These are phyloP conservation scores for Siniperca chuatsi DNA, from an alignment of 2,113 vertebrate genomes.

Conservation along the genomic window DNA sequence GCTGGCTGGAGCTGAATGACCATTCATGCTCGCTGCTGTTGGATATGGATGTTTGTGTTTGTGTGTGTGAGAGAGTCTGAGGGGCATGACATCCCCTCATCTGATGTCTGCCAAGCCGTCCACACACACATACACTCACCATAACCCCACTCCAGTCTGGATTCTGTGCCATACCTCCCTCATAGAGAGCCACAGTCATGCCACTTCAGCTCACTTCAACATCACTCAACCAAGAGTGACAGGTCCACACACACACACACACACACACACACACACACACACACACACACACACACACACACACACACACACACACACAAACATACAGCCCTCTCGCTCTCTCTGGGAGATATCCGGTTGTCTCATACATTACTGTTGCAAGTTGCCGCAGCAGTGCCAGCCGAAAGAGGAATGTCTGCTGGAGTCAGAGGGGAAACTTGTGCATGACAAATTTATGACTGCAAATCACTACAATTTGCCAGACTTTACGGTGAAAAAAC, in stretches of 20 bases:
- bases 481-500: conserved; percentile 38
- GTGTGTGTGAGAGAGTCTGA: conserved; percentile 62
- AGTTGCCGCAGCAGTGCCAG: conserved; percentile 45
- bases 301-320: conserved; percentile 30
- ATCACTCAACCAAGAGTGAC: conserved; percentile 60
- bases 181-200: conserved; percentile 53
- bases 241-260: conserved; percentile 39
- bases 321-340: conserved; percentile 26
- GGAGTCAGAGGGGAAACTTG: conserved; percentile 57
- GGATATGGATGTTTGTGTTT: conserved; percentile 72
- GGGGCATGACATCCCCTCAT: conserved; percentile 73
- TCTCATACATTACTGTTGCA: conserved; percentile 49
- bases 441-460: conserved; percentile 63
- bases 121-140: conserved; percentile 31
- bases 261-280: conserved; percentile 32
- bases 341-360: conserved; percentile 69
- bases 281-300: conserved; percentile 30
- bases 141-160: conserved; percentile 36
- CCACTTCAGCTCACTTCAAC: conserved; percentile 64
- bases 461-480: conserved; percentile 56
- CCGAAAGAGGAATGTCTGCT: conserved; percentile 55
- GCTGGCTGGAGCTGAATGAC: conserved; percentile 81
- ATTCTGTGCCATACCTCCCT: conserved; percentile 71
- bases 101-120: conserved; percentile 68
- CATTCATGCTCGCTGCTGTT: conserved; percentile 78